Base-by-base conservation (phyloP, 2,888 invertebrate species). In the Argyra leucocephala region DNA sequence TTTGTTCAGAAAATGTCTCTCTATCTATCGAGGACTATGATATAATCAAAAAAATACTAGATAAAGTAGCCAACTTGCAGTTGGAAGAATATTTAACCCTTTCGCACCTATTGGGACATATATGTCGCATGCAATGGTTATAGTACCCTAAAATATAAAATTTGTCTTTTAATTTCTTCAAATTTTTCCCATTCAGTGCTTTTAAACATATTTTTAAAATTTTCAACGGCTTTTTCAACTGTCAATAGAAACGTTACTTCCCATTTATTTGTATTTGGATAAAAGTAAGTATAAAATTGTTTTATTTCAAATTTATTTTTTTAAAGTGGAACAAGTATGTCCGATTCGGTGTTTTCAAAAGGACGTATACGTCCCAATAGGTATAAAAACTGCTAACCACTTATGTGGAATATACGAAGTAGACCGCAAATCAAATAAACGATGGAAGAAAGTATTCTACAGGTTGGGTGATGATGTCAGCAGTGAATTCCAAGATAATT, bases 381-480 rank as follows among this genome's bases (percentile, higher is more conserved):
- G 57, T n/a, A n/a, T n/a, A n/a, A n/a, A n/a, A n/a, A n/a, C n/a
- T 22, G 66, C 65, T 62, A 66, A 70, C 62, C n/a, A n/a, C n/a
- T n/a, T n/a, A n/a, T n/a, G n/a, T n/a, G n/a, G n/a, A n/a, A n/a
- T n/a, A n/a, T n/a, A n/a, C n/a, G n/a, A n/a, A n/a, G n/a, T n/a
- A n/a, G n/a, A n/a, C n/a, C n/a, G n/a, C 67, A 68, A 68, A 59
- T 66, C 66, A 18, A 37, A 64, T 18, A 66, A 69, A 66, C 69
- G 66, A 67, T 68, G 66, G 66, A 67, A 68, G 58, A 69, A 68
- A 61, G 67, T 69, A n/a, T n/a, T n/a, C 67, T 69, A 63, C 64
- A 66, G 63, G n/a, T 61, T 66, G 12, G n/a, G 15, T 69, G 18
- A 66, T 66, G 65, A 68, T 64, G 66, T 26, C 65, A 24, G 66